Evolutionary conservation across 2,113 vertebrate species (phyloP).

Genomic region (Puffinus mauretanicus): DNA sequence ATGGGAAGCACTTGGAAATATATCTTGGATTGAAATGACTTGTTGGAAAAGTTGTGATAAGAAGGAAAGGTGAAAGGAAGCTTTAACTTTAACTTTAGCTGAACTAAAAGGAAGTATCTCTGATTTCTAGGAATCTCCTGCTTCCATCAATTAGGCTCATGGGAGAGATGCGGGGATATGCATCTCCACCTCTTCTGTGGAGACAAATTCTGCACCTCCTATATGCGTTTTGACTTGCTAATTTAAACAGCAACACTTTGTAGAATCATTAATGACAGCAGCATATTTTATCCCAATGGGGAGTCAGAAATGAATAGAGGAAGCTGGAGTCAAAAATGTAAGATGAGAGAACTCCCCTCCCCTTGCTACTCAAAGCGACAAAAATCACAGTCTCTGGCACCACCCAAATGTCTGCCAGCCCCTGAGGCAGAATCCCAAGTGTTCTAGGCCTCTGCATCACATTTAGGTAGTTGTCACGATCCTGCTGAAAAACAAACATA

Average conservation of each 20-base stretch:
- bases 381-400: neutral
- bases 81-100: too few relatives aligned
- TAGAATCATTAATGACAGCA: neutral
- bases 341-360: neutral
- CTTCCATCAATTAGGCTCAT: neutral
- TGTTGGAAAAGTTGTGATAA: neutral
- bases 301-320: neutral
- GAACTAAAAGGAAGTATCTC: neutral
- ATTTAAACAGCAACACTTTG: neutral
- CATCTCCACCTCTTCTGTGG: neutral
- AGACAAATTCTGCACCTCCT: neutral
- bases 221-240: neutral
- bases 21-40: neutral
- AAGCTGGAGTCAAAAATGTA: neutral
- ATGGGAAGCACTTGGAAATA: neutral
- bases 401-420: neutral
- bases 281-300: neutral
- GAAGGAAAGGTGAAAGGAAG: constrained; percentile 1
- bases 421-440: neutral
- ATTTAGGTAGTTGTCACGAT: neutral
- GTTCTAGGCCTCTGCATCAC: neutral
- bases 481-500: constrained; percentile 55
- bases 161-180: neutral
- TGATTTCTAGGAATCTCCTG: neutral
- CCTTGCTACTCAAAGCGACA: neutral